A percentile compares a stretch with the other conserved stretches of the same genome.
phyloP scores from a whole-genome alignment of 2,888 invertebrate species.

The Trissolcus brochymenae region DNA sequence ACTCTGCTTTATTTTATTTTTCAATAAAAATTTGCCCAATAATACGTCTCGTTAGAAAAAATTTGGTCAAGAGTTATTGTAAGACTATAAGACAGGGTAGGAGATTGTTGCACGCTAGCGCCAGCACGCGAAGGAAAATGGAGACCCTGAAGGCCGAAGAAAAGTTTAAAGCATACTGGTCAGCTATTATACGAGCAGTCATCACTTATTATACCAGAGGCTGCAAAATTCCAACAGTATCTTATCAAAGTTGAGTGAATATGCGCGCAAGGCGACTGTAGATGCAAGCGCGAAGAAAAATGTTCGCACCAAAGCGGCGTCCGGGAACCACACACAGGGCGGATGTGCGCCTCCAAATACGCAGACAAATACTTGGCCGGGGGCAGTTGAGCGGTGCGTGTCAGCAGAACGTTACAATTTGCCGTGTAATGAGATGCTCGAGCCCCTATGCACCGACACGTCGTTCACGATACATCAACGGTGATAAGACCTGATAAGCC shows the following conservation, averaged over 20 bases:
- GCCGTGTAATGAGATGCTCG: slow-evolving; percentile 39
- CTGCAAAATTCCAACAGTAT: slow-evolving; percentile 57
- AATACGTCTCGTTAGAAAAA: too few relatives aligned
- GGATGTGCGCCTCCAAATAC: slow-evolving; percentile 29
- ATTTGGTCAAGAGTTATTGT: too few relatives aligned
- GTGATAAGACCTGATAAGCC: slow-evolving; percentile 31
- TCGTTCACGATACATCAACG: slow-evolving; percentile 47
- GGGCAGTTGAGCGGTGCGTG: slow-evolving; percentile 39
- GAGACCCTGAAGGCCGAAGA: slow-evolving; percentile 10
- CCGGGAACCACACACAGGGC: slow-evolving; percentile 19
- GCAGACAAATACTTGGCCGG: slow-evolving; percentile 17
- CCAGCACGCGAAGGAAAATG: too few relatives aligned
- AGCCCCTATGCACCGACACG: neutral
- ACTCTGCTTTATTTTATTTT: too few relatives aligned
- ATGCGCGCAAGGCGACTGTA: slow-evolving; percentile 21
- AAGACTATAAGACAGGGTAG: neutral
- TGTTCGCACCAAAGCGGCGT: slow-evolving; percentile 33
- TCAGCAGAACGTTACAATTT: slow-evolving; percentile 43
- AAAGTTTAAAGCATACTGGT: slow-evolving; percentile 40
- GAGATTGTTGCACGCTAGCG: neutral
- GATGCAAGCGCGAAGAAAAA: slow-evolving; percentile 38
- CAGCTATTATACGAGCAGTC: slow-evolving; percentile 1
- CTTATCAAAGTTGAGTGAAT: slow-evolving; percentile 61
- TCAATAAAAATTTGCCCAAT: too few relatives aligned
- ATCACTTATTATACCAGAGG: slow-evolving; percentile 46